Evolutionary conservation across 2,888 invertebrate species (phyloP).

Genomic region (Anoncus sp.): DNA sequence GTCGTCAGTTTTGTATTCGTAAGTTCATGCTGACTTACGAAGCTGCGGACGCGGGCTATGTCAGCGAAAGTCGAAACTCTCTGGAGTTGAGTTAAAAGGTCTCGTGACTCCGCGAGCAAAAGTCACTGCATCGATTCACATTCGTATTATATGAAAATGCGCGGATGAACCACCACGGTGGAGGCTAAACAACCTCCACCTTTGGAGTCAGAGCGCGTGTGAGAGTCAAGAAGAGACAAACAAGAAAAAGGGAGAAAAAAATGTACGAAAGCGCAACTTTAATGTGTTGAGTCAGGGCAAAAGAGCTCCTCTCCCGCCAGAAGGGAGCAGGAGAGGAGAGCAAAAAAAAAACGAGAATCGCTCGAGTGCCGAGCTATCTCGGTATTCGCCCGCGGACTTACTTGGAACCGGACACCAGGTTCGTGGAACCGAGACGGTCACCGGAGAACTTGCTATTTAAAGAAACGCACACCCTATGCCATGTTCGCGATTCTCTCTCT

Average conservation of each 20-base stretch:
- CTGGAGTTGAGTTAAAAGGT: slow-evolving; percentile 8
- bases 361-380: slow-evolving; percentile 41
- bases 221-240: slow-evolving; percentile 20
- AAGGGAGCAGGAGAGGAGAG: slow-evolving; percentile 19
- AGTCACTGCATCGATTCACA: slow-evolving; percentile 15
- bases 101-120: slow-evolving; percentile 14
- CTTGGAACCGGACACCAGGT: slow-evolving; percentile 74
- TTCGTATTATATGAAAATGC: slow-evolving; percentile 16
- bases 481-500: slow-evolving; percentile 55
- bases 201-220: slow-evolving; percentile 42
- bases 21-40: no score
- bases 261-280: slow-evolving; percentile 48
- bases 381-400: slow-evolving; percentile 71
- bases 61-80: slow-evolving; percentile 69
- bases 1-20: no score
- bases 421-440: slow-evolving; percentile 75
- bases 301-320: slow-evolving; percentile 4
- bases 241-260: slow-evolving; percentile 2
- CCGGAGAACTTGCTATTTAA: slow-evolving; percentile 74
- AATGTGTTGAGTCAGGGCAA: slow-evolving; percentile 49
- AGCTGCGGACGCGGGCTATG: slow-evolving; percentile 11
- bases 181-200: no score
- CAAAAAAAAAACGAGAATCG: slow-evolving; percentile 27
- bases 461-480: slow-evolving; percentile 68
- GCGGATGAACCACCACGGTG: no score